phyloP scores from a whole-genome alignment of 1,140 invertebrate species.

The Xylocopa sonorina region DNA sequence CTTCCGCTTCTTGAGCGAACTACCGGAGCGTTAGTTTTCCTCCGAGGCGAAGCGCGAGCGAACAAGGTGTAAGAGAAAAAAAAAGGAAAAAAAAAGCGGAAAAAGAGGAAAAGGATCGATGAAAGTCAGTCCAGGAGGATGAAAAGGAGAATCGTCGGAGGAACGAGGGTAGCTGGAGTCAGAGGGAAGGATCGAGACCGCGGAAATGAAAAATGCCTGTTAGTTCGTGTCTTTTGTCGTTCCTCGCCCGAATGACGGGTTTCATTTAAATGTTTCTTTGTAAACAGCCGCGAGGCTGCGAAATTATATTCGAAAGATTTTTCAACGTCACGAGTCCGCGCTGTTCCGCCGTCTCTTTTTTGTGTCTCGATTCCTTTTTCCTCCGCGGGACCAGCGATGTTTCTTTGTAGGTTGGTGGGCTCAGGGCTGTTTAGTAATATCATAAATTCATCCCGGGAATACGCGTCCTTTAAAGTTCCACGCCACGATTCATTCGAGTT shows the following conservation, averaged over 20 bases:
- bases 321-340: slow-evolving; percentile 1
- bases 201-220: slow-evolving; percentile 48
- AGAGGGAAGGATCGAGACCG: too few species aligned
- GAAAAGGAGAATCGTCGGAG: not conserved
- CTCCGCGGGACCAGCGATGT: not conserved
- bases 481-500: not conserved
- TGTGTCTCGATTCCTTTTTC: not conserved
- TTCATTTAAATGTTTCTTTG: slow-evolving; percentile 25
- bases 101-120: slow-evolving; percentile 4
- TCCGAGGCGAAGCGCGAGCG: too few species aligned
- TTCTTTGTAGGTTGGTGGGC: not conserved
- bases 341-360: not conserved
- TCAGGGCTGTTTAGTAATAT: not conserved
- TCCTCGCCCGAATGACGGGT: not conserved
- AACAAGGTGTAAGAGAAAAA: slow-evolving; percentile 40
- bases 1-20: slow-evolving; percentile 56
- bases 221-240: not conserved
- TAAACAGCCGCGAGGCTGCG: slow-evolving; percentile 5
- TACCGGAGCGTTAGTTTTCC: slow-evolving; percentile 53
- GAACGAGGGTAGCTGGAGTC: too few species aligned
- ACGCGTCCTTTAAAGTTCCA: not conserved
- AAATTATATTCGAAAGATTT: slow-evolving; percentile 28
- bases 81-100: not conserved
- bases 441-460: slow-evolving; percentile 5
- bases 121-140: not conserved